These are phyloP conservation scores for Ferrisia virgata DNA, from an alignment of 2,888 invertebrate genomes.

Conservation along the genomic window DNA sequence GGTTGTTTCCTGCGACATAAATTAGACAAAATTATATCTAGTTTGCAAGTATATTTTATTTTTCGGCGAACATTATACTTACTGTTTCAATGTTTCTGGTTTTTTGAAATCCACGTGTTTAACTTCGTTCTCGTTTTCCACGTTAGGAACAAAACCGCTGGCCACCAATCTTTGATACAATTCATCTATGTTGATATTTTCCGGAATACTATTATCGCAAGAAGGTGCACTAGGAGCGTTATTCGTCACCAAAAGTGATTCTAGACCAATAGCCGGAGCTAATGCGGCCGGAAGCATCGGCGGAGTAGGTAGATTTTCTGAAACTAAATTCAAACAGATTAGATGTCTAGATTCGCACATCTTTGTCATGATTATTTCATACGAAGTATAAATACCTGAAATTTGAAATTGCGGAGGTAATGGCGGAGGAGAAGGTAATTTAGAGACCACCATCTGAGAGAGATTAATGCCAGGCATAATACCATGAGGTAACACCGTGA, in stretches of 20 bases:
- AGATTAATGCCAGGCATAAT: slow-evolving; percentile 71
- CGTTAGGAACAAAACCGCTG: slow-evolving; percentile 69
- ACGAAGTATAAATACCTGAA: background rate
- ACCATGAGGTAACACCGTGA: slow-evolving; percentile 72
- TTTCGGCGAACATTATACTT: slow-evolving; percentile 52
- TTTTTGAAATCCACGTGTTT: slow-evolving; percentile 66
- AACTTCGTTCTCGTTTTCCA: slow-evolving; percentile 53
- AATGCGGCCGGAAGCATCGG: slow-evolving; percentile 50
- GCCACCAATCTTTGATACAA: slow-evolving; percentile 81
- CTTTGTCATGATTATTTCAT: background rate
- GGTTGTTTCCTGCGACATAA: slow-evolving; percentile 64
- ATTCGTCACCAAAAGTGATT: background rate
- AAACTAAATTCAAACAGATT: background rate
- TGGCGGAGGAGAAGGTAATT: slow-evolving; percentile 40
- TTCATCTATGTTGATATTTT: slow-evolving; percentile 70
- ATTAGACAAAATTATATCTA: background rate
- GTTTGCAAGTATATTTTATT: background rate
- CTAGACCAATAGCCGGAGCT: slow-evolving; percentile 28
- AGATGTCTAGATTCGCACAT: background rate
- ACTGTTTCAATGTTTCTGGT: slow-evolving; percentile 72
- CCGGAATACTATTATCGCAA: background rate
- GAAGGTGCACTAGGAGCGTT: background rate
- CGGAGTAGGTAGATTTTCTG: slow-evolving; percentile 50
- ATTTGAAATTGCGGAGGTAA: slow-evolving; percentile 33
- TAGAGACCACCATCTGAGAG: slow-evolving; percentile 65